A percentile compares a stretch with the other conserved stretches of the same genome.
phyloP scores from a whole-genome alignment of 2,113 vertebrate species.

The Mesitornis unicolor region DNA sequence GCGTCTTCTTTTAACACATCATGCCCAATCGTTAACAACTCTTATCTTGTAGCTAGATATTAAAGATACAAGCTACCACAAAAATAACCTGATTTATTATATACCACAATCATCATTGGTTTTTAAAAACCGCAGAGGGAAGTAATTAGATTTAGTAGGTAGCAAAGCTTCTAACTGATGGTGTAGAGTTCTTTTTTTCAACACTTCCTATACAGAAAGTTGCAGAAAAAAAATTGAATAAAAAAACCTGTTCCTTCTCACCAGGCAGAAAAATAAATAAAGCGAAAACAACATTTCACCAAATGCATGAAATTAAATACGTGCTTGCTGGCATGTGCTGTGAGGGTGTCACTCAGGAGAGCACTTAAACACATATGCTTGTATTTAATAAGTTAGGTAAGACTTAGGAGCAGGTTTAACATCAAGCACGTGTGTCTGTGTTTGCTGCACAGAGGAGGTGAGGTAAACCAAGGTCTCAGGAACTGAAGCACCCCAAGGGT shows the following conservation, averaged over 20 bases:
- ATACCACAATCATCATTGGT: not conserved
- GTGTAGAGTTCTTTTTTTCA: not conserved
- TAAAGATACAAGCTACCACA: not conserved
- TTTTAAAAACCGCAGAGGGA: not conserved
- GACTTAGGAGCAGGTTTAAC: not conserved
- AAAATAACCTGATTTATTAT: slow-evolving; percentile 10
- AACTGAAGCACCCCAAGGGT: not conserved
- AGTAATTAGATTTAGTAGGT: not conserved
- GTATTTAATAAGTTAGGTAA: not conserved
- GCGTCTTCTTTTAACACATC: not conserved
- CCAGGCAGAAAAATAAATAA: slow-evolving; percentile 24
- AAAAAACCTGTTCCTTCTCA: not conserved
- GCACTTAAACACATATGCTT: not conserved
- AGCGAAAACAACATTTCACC: not conserved
- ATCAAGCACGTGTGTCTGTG: not conserved
- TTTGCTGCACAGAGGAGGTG: not conserved
- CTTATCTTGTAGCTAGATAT: not conserved
- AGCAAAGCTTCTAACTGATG: not conserved
- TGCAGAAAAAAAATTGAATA: not conserved
- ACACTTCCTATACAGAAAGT: not conserved
- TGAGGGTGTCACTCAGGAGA: slow-evolving; percentile 31
- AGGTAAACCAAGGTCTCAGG: not conserved
- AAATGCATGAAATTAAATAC: not conserved
- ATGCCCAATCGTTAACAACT: not conserved
- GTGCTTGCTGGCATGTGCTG: slow-evolving; percentile 10